Evolutionary conservation across 2,113 vertebrate genomes (phyloP).

Genomic region (Albula glossodonta): DNA sequence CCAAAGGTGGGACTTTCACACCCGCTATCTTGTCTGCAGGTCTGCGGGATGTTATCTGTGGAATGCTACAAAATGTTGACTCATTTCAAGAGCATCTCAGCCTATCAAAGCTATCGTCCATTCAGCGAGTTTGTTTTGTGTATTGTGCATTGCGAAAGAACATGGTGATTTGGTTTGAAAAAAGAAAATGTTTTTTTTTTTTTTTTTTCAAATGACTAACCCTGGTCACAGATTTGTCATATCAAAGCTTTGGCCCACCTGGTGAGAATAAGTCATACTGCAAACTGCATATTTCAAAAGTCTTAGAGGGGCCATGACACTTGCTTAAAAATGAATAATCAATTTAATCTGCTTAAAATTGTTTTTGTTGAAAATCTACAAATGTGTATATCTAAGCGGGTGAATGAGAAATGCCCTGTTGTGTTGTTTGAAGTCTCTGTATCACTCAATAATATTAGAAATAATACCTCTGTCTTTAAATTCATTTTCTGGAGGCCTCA

Average conservation of each 20-base stretch:
- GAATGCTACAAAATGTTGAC: not conserved
- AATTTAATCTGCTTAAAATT: too few relatives aligned
- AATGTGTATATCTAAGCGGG: too few relatives aligned
- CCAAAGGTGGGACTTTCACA: not conserved
- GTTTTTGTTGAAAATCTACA: too few relatives aligned
- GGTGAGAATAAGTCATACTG: not conserved
- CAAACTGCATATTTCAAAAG: too few relatives aligned
- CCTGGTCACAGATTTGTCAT: too few relatives aligned
- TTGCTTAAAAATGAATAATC: not conserved
- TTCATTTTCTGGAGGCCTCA: too few relatives aligned
- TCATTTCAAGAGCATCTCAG: not conserved
- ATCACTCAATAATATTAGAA: too few relatives aligned
- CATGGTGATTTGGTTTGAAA: not conserved
- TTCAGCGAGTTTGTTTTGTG: not conserved
- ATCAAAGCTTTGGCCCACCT: not conserved
- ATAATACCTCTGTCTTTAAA: too few relatives aligned
- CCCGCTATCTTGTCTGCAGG: not conserved
- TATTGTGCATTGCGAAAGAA: not conserved
- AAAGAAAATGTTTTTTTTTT: not conserved
- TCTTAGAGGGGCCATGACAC: not conserved
- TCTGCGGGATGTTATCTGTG: not conserved
- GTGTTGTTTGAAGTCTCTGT: too few relatives aligned
- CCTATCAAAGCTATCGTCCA: not conserved
- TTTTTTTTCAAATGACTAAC: too few relatives aligned
- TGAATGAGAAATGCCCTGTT: too few relatives aligned